Evolutionary conservation across 2,113 vertebrate genomes (phyloP).

Genomic region (Pangasianodon hypophthalmus): DNA sequence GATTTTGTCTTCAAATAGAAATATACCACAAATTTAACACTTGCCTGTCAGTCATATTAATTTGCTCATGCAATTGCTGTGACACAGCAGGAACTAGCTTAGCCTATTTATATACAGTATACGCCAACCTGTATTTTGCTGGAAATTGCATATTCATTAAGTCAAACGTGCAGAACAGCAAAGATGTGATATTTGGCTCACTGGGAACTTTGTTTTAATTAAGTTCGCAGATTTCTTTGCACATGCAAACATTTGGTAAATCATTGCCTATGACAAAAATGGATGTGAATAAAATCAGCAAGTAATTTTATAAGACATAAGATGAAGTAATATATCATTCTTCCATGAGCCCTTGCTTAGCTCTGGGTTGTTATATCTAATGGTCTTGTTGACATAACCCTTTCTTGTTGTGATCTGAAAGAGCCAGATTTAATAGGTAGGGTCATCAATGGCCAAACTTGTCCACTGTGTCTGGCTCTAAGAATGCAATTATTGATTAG

Average conservation of each 20-base stretch:
- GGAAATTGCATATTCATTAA: background rate
- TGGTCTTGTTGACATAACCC: constrained; percentile 28
- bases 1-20: background rate
- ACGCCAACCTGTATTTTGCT: background rate
- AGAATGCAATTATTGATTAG: constrained; percentile 72
- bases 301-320: background rate
- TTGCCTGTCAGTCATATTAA: background rate
- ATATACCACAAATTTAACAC: background rate
- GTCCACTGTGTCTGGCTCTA: constrained; percentile 9
- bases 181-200: background rate
- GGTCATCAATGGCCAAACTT: constrained; percentile 3
- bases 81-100: background rate
- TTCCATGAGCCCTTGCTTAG: background rate
- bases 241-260: background rate
- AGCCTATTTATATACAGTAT: background rate
- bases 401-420: constrained; percentile 10
- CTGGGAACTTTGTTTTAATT: background rate
- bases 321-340: background rate
- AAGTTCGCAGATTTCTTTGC: background rate
- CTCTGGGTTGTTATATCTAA: constrained; percentile 7
- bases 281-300: background rate
- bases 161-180: background rate
- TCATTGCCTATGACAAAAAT: background rate
- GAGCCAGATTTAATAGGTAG: constrained; percentile 36
- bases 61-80: background rate